Base-by-base conservation (phyloP, 2,797 vertebrate genomes). In the Neolamprologus multifasciatus region DNA sequence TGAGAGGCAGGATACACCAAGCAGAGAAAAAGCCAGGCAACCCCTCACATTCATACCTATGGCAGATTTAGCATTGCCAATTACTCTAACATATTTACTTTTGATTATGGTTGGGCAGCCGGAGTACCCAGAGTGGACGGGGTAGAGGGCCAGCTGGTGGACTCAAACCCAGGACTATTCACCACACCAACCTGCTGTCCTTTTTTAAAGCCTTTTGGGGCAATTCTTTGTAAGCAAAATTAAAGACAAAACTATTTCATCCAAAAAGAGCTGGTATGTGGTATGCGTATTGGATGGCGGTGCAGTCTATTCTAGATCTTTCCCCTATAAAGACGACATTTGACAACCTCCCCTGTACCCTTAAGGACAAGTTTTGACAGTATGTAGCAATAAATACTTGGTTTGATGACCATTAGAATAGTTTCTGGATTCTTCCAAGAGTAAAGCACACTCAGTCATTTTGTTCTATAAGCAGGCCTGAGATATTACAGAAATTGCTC, bases 101-200 rank as follows among this genome's bases (percentile, higher is more conserved):
- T 43, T 21, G n/a, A 10, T 14, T 69, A 6, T 3, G 38, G 36
- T 9, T 36, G 38, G 38, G 38, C n/a, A 26, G 38, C 5, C 1
- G 3, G 31, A 64, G 59, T n/a, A 36, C 31, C 59, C 59, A 8
- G 31, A 36, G 2, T n/a, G 59, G 17, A 12, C 1, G 2, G 31
- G 31, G 17, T 64, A 36, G 59, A 0, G 31, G 10, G 31, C 31
- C 10, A n/a, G 59, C 59, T 64, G 59, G 59, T 64, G 31, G 59
- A 36, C 31, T 64, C 31, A 64, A 64, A 64, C 59, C 19, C 59
- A 36, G 59, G 59, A 36, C 59, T 64, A 64, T 64, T 64, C 31
- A 13, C 59, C 38, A 71, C 14, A 71, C 13, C 13, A 43, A 0
- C 3, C 0, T 17, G 13, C 21, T 43, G 1, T 16, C 13, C 21